Conservation (phyloP, 2,113 vertebrate species). For the Micronycteris hirsuta region DNA sequence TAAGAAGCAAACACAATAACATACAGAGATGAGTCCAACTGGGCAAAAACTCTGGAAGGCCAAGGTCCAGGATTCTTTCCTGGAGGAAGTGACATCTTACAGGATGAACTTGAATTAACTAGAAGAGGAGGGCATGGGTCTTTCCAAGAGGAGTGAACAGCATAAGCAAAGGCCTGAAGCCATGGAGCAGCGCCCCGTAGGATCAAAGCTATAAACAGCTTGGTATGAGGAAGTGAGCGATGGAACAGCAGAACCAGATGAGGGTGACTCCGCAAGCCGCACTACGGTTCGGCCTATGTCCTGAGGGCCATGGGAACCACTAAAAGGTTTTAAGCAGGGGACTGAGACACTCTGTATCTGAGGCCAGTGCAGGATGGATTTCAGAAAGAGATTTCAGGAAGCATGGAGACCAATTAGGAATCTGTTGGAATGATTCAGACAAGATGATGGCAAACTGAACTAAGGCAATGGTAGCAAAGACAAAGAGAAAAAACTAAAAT, state of each 20-base stretch:
- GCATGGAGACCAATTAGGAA: neutral
- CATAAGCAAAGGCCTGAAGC: neutral
- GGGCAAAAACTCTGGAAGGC: neutral
- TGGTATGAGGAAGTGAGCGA: fast-evolving
- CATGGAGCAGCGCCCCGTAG: fast-evolving
- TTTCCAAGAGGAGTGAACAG: neutral
- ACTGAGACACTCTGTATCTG: neutral
- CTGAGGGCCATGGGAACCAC: neutral
- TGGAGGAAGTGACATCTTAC: neutral
- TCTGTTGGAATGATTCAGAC: neutral
- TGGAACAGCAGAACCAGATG: no score
- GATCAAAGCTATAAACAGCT: neutral
- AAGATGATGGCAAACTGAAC: neutral
- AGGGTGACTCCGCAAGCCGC: fast-evolving
- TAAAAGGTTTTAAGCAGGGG: neutral
- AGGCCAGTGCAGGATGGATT: neutral
- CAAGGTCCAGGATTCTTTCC: neutral
- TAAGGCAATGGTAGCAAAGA: neutral
- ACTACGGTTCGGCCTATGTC: neutral
- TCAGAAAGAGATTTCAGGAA: neutral
- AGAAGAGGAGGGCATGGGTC: neutral
- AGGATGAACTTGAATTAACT: neutral
- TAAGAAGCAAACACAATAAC: neutral
- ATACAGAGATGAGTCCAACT: neutral
- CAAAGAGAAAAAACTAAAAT: neutral